phyloP scores from a whole-genome alignment of 2,797 vertebrate species.

The Pangasius krempfi region DNA sequence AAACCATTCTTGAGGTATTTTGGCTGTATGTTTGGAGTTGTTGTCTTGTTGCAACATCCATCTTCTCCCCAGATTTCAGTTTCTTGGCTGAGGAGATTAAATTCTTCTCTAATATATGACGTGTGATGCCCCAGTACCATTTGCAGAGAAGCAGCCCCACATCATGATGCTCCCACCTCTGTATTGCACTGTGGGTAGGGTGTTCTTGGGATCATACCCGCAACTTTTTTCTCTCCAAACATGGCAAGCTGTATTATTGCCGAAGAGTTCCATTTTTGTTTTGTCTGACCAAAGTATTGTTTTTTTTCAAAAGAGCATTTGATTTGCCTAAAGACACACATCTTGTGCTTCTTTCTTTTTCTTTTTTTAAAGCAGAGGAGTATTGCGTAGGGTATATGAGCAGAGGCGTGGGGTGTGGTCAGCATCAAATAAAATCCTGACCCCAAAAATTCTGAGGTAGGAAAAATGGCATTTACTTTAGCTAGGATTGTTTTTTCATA shows the following conservation, averaged over 20 bases:
- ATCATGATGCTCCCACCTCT: not conserved
- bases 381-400: not conserved
- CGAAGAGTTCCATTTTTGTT: not conserved
- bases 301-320: not conserved
- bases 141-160: not conserved
- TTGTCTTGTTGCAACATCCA: not conserved
- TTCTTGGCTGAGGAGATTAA: not conserved
- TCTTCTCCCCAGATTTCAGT: not conserved
- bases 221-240: not conserved
- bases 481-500: not conserved
- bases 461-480: not conserved
- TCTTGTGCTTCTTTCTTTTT: not conserved
- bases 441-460: not conserved
- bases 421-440: not conserved
- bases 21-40: not conserved
- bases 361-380: not conserved
- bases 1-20: not conserved
- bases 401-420: not conserved
- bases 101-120: not conserved
- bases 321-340: not conserved
- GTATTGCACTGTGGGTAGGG: too few relatives aligned
- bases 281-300: not conserved
- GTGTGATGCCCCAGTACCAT: not conserved
- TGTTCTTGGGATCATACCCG: not conserved
- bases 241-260: not conserved